These are phyloP conservation scores for Troides oblongomaculatus DNA, from an alignment of 2,888 invertebrate species.

Conservation along the genomic window DNA sequence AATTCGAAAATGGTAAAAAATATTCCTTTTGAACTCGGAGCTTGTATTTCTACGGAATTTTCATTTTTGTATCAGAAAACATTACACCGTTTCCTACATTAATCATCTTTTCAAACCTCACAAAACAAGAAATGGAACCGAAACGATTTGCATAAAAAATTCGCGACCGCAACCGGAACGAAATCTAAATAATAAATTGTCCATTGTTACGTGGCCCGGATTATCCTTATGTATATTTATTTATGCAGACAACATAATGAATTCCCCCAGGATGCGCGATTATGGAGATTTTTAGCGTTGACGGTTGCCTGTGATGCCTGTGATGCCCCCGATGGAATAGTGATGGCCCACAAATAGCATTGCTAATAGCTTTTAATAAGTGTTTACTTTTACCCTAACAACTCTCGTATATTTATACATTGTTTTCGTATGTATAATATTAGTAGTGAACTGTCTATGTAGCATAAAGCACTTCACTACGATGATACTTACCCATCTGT, in stretches of 20 bases:
- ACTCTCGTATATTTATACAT: background rate
- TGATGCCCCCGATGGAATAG: slow-evolving; percentile 12
- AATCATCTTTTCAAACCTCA: slow-evolving; percentile 44
- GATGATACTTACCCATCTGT: too few species aligned
- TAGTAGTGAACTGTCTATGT: background rate
- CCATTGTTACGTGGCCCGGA: slow-evolving; percentile 59
- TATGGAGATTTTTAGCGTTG: slow-evolving; percentile 61
- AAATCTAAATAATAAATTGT: slow-evolving; percentile 41
- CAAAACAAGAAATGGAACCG: slow-evolving; percentile 47
- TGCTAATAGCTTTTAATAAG: slow-evolving; percentile 3
- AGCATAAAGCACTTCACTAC: too few species aligned
- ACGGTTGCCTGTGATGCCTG: slow-evolving; percentile 33
- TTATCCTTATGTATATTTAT: slow-evolving; percentile 66
- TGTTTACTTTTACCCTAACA: background rate
- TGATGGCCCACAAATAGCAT: slow-evolving; percentile 8
- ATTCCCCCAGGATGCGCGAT: slow-evolving; percentile 58
- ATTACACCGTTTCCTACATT: slow-evolving; percentile 36
- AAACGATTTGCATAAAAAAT: slow-evolving; percentile 67
- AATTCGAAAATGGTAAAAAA: too few species aligned
- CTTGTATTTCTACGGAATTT: background rate
- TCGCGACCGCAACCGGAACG: slow-evolving; percentile 43
- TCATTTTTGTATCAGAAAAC: slow-evolving; percentile 4
- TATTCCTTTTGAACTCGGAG: background rate
- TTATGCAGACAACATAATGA: slow-evolving; percentile 73
- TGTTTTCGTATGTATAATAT: background rate